Base-by-base conservation (phyloP, 2,888 invertebrate species). In the Plagodis pulveraria region DNA sequence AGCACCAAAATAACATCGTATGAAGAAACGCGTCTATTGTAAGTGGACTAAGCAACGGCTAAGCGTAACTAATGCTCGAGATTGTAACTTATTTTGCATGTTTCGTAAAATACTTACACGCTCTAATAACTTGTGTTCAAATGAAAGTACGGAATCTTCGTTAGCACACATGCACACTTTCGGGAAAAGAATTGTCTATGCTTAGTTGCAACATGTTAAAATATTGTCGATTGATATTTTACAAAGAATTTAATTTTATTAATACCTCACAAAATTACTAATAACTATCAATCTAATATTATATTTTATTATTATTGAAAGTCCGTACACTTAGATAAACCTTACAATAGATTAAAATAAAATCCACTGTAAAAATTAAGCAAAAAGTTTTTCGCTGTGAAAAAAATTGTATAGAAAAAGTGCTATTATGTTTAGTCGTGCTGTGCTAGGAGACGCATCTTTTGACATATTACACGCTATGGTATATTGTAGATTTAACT, bases 51-150 rank as follows among this genome's bases (percentile, higher is more conserved):
- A 84, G 85, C 89, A 85, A 88, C 84, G 58, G 47, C 55, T 55
- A 55, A 71, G 90, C 91, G 91, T 89, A 89, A 89, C 91, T 89
- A 91, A 91, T 90, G 89, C 86, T 82, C 78, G 87, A 91, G 91
- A 91, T 91, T 89, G 91, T 92, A 83, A 87, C 82, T 89, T 89
- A 90, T 91, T 92, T 91, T 91, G 90, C 91, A 91, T 91, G 90
- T 92, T 91, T 91, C 91, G 91, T 90, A 87, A 80, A 91, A 89
- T 85, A 78, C 84, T 87, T 92, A 89, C 89, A 92, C 90, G 92
- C 89, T 92, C 91, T 83, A 84, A 86, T 91, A 91, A 84, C 36
- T 50, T 76, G 72, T 78, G 84, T 86, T 88, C 80, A 78, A 88
- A 89, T 87, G 90, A 90, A 90, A 91, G 91, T 89, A 82, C 81